Evolutionary conservation across 1,140 invertebrate species (phyloP), one percentile per base, ranked within the genome.

Genomic region (Solenopsis invicta): DNA sequence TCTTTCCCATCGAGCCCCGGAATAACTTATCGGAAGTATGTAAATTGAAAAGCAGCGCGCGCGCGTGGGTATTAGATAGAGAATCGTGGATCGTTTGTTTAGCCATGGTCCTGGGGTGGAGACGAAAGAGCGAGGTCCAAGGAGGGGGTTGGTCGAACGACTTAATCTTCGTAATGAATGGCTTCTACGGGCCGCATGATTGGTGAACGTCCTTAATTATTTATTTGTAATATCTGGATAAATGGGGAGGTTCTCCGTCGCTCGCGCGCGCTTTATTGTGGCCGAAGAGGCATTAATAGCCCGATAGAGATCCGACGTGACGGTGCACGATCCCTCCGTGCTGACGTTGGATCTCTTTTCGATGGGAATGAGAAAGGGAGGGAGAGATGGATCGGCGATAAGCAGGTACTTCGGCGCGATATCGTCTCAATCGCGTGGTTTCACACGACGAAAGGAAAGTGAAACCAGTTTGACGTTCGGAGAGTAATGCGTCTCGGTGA

Each of bases 101-200:
- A 78, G 78, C 41, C 75, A 48, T 78, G 61, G 13, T 62, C 45
- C 37, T 12, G 34, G 74, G 72, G 69, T 85, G 86, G 52, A 80
- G 59, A 78, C 41, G 85, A 77, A 37, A 41, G 62, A 54, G 50
- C 12, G 59, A 12, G 48, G 24, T 52, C 16, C 64, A 67, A 67
- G 18, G 48, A 54, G 48, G 56, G 82, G 29, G 72, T 82, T 85
- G 74, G 80, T 84, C 80, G 77, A 85, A 92, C 88, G 85, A 85
- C 92, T 93, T 90, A 94, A 93, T 94, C 91, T 89, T 91, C 74
- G 59, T 91, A 93, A 92, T 88, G 88, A 93, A 93, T 89, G 90
- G 89, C 76, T 74, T 80, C 75, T 64, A 87, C 61, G 76, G 78
- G 56, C 77, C 85, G 54, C 64, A 64, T 85, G 80, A 69, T 75